Evolutionary conservation across 2,888 invertebrate species (phyloP), one percentile per base, ranked within the genome.

Genomic region (Nycteola revayana): DNA sequence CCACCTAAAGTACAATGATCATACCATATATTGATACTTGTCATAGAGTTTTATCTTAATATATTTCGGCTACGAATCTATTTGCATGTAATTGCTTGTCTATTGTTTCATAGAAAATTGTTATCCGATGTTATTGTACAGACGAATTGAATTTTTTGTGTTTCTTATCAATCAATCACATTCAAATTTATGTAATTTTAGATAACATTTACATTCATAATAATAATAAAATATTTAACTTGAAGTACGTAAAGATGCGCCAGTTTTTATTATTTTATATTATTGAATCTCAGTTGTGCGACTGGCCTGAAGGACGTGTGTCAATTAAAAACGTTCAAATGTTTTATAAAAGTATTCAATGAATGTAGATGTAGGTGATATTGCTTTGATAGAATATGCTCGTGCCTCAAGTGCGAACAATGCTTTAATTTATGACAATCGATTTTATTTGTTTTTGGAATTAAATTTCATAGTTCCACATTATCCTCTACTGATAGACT

Each of bases 141-240:
- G 53, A 66, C 55, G 55, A 66, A 62, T 64, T 36, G 53, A 53
- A 56, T 69, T 67, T 64, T 44, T 61, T 56, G 57, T 63, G 47
- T 47, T 69, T 66, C 55, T 54, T 52, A 62, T 18, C n/a, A n/a
- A n/a, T 18, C 3, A 73, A 68, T 73, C 69, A 67, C 66, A 66
- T 77, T 80, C 74, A 80, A 81, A 81, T 77, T 80, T 75, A 75
- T 74, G 66, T 81, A 78, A 75, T 76, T 83, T 84, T 82, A 79
- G 70, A 84, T 65, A 69, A 67, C 63, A 63, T 75, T 75, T 79
- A 77, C 71, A 76, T 75, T 66, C 58, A 68, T 49, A 50, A 60
- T 60, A 44, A 49, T 41, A 24, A 49, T 36, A 32, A 14, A 14
- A 14, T 21, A 3, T 21, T 21, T 46, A 36, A 22, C 35, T 33